Evolutionary conservation across 2,888 invertebrate species (phyloP).

Genomic region (Elegia similella): DNA sequence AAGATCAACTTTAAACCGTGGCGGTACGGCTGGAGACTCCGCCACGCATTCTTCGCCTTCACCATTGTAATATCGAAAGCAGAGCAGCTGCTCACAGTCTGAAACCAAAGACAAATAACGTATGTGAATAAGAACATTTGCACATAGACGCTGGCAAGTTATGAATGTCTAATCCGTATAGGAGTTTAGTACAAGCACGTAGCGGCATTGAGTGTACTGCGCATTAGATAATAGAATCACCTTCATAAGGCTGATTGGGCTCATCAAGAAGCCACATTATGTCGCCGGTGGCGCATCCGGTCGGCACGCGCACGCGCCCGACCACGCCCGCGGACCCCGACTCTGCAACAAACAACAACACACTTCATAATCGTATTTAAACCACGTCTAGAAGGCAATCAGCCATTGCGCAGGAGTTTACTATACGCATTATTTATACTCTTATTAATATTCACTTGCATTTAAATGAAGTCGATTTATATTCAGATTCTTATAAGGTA

Average conservation of each 20-base stretch:
- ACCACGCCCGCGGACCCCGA: constrained; percentile 59
- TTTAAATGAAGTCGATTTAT: constrained; percentile 36
- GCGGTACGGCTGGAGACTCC: constrained; percentile 78
- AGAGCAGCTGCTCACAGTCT: constrained; percentile 86
- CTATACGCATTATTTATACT: constrained; percentile 1
- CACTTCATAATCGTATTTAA: constrained; percentile 17
- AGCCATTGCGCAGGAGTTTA: constrained; percentile 5
- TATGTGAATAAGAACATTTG: constrained; percentile 14
- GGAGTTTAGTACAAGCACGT: constrained; percentile 2
- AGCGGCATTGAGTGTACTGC: constrained; percentile 15
- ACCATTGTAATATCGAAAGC: constrained; percentile 87
- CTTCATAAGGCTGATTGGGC: constrained; percentile 84
- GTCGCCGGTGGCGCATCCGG: constrained; percentile 81
- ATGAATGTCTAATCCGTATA: not conserved
- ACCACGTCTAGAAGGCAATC: constrained; percentile 16
- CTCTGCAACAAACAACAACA: constrained; percentile 52
- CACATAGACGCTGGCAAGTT: not conserved
- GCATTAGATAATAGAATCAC: constrained; percentile 52
- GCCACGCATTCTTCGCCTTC: constrained; percentile 84
- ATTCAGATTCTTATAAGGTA: constrained; percentile 31
- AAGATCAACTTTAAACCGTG: constrained; percentile 79
- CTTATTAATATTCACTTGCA: constrained; percentile 10
- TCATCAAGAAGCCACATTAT: constrained; percentile 88
- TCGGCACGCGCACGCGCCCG: constrained; percentile 74
- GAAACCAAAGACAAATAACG: constrained; percentile 46